Base-by-base conservation (phyloP, 2,888 invertebrate species). In the Perizoma affinitatum region DNA sequence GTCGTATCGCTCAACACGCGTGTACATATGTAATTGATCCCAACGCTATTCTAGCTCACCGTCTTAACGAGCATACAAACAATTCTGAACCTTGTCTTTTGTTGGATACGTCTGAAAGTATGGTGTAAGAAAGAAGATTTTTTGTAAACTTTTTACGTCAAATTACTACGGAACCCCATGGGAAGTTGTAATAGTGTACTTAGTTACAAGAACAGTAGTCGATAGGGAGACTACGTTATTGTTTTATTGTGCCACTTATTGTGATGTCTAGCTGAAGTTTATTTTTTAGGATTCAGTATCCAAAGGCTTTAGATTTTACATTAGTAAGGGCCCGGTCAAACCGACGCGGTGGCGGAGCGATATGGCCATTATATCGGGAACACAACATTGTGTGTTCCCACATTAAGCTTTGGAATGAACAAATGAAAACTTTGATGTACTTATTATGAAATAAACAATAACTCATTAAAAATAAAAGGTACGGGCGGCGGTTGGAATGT, bases 11-110 rank as follows among this genome's bases (percentile, higher is more conserved):
- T 65, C 66, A 60, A 65, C 65, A 53, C 59, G 42, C 56, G 45
- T 57, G 57, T 63, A 49, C 48, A 44, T 52, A 51, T 65, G 61
- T 60, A 66, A 66, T 66, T 68, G 67, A 67, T 66, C 59, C 59
- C 61, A 58, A 63, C 60, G 56, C 55, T 50, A 46, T 47, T 52
- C 61, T 60, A 48, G 47, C 44, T 58, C 59, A 54, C 50, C 55
- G 55, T 54, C 40, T 42, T n/a, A 9, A 11, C 8, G 11, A 41
- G 8, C n/a, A 34, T 33, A 10, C 53, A 45, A 52, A 35, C 45
- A 8, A 53, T 50, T 56, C 43, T 54, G 36, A 7, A 54, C 54
- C 47, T 43, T 54, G 44, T 56, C 4, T 9, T 4, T 36, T 5
- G 8, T 0, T 22, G 0, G 1, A 7, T 50, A 63, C 11, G 56